Percentiles rank a stretch among this genome's conserved stretches.
phyloP scores from a whole-genome alignment of 1,140 invertebrate genomes.

The Bombus affinis region DNA sequence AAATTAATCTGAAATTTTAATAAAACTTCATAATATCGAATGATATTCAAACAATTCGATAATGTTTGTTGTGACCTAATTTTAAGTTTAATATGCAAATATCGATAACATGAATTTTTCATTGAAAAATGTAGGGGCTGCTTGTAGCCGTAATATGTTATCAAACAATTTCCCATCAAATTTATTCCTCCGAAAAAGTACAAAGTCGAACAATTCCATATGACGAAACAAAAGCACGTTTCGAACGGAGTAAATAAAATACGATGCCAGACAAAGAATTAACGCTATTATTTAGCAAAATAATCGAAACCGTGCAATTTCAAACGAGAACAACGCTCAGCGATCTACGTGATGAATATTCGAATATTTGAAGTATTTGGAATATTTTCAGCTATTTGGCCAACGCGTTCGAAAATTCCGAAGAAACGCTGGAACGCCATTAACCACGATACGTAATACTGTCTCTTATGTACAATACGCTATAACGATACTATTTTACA shows the following conservation, averaged over 20 bases:
- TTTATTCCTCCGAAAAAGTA: background rate
- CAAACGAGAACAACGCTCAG: background rate
- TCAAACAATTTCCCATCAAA: background rate
- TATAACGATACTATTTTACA: slow-evolving; percentile 35
- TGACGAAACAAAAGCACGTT: no score
- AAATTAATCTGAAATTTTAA: no score
- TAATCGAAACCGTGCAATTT: background rate
- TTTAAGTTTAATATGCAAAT: no score
- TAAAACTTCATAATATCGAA: no score
- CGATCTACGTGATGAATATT: slow-evolving; percentile 6
- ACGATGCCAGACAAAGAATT: background rate
- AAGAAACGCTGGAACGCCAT: slow-evolving; percentile 13
- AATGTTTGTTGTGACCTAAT: no score
- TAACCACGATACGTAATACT: slow-evolving; percentile 11
- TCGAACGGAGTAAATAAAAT: background rate
- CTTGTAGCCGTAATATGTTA: no score
- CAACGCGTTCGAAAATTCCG: background rate
- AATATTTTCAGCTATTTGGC: background rate
- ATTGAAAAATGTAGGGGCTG: no score
- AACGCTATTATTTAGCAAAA: background rate
- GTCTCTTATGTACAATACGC: slow-evolving; percentile 30
- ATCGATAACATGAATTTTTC: no score
- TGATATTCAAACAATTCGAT: no score
- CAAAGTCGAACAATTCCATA: background rate
- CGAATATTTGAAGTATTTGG: background rate